Base-by-base conservation (phyloP, 2,888 invertebrate species). In the Cinara cedri region DNA sequence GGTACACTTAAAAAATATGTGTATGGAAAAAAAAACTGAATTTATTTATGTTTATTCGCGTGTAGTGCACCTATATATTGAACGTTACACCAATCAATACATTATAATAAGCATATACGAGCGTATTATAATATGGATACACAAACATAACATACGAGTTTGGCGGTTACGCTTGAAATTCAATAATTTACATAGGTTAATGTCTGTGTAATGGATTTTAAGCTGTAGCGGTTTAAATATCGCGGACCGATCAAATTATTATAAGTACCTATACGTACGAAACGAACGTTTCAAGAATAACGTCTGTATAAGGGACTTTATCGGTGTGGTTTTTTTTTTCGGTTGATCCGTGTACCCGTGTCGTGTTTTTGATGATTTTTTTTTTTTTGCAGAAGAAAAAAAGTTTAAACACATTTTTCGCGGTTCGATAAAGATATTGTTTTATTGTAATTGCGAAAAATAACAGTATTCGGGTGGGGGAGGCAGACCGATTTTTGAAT, bases 201-300 rank as follows among this genome's bases (percentile, higher is more conserved):
- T 44, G 55, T 71, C 24, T 9, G n/a, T 57, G 24, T 71, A 71
- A 71, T 71, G 71, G 55, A 44, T 57, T 71, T 70, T 21, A 21
- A 42, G 16, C 70, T 42, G 16, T 2, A 16, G 51, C 19, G 51
- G 3, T 54, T 70, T 11, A 34, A 68, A 24, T 51, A 68, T 34
- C 13, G 34, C 34, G 3, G 51, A 34, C 11, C 34, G 51, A 54
- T 51, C n/a, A 24, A 34, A 34, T n/a, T n/a, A 34, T 4, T 34
- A 6, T 34, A 34, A 34, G 34, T 34, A 34, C 6, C 3, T 26
- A 14, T 34, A 34, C 6, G 6, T 26, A 14, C n/a, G 19, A 54
- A 54, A 70, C 19, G 19, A 13, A 42, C 19, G 3, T 19, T 54
- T 34, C 2, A 34, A 14, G 60, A 70, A 54, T 54, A 42, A 9